Evolutionary conservation across 92 coral and sea anemone species (phyloP), one percentile per base, ranked within the genome.

Genomic region (Bergia sp.): DNA sequence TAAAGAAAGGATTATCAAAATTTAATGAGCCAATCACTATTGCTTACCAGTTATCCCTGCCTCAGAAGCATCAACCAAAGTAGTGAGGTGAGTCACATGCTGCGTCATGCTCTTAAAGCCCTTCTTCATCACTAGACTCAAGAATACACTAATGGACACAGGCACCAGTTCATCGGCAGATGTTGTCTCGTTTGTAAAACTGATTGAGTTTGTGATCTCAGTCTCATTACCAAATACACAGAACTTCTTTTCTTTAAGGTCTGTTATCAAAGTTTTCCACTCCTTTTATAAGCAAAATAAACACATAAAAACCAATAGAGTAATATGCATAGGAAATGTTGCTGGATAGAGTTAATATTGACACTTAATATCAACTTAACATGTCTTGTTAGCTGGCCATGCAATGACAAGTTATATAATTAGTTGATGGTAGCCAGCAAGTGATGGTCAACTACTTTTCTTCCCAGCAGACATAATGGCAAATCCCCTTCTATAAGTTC

Each of bases 221-320:
- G 87, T 84, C 12, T 84, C 64, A 71, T 84, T 84, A 40, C 21
- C 87, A 67, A 84, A 84, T 36, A 69, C 61, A 44, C 87, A 84
- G 58, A 84, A 84, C 61, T 36, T 84, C 43, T 50, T 84, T 45
- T 47, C 74, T 71, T 84, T 21, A 36, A 84, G 87, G 42, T 71
- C 64, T 23, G 58, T 44, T 67, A 84, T 84, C 0, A 84, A 72
- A 11, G 66, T 53, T 71, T 72, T 36, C 87, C 78, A 84, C 69
- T 84, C 87, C 87, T 82, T 84, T 15, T 10, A 71, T 15, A 69
- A 69, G 45, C 78, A 72, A 57, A 80, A 36, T 73, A 10, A 2
- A 73, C 42, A 73, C 15, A 73, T 53, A 53, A 53, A 11, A 53
- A 53, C 13, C 58, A 50, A 50, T 50, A 50, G 9, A 9, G 57